Evolutionary conservation across 2,113 vertebrate genomes (phyloP).

Genomic region (Malaclemys terrapin): DNA sequence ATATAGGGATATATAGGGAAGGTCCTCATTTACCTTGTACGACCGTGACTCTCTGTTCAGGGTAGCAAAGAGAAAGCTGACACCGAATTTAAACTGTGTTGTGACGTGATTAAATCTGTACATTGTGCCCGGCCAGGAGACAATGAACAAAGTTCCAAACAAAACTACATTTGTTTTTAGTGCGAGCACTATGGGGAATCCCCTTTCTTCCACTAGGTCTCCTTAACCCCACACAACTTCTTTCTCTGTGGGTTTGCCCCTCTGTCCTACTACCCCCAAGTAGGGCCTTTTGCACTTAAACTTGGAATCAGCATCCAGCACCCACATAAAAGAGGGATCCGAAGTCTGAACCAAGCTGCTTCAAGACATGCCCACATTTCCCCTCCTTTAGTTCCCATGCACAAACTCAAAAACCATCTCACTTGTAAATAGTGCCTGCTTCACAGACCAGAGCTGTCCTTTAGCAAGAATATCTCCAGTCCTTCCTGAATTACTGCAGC

Average conservation of each 20-base stretch:
- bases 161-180: neutral
- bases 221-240: neutral
- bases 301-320: neutral
- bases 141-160: neutral
- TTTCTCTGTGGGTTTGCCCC: accelerated
- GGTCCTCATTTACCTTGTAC: too few relatives aligned
- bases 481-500: neutral
- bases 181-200: accelerated
- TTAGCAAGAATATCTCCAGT: neutral
- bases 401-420: neutral
- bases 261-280: neutral
- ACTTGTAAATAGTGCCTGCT: neutral
- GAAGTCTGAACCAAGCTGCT: neutral
- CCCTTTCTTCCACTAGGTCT: neutral
- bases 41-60: neutral
- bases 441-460: neutral
- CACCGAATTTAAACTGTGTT: neutral
- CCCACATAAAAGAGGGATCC: neutral
- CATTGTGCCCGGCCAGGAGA: neutral
- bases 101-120: neutral
- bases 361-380: accelerated
- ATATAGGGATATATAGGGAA: neutral
- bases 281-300: neutral
- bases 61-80: neutral
- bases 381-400: neutral